These are phyloP conservation scores for Kradibia gibbosae DNA, from an alignment of 1,140 invertebrate species.

Conservation along the genomic window DNA sequence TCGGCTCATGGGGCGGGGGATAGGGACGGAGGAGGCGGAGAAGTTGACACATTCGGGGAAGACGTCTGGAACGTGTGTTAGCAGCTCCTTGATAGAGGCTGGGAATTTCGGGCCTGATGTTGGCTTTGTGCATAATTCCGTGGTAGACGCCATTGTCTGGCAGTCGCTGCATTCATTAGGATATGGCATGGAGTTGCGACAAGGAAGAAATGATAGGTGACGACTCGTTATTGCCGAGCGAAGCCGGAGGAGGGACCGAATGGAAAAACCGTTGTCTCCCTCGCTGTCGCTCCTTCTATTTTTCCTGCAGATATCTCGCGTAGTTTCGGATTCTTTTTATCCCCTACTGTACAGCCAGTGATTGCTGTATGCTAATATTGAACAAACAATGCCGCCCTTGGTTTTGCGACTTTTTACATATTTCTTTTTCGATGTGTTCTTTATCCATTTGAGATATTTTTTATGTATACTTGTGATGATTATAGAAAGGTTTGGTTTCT, in stretches of 20 bases:
- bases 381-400: background rate
- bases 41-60: too few species aligned
- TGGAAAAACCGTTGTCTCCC: background rate
- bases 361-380: background rate
- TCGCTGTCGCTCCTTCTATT: background rate
- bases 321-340: background rate
- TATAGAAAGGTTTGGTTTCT: too few species aligned
- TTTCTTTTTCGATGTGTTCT: background rate
- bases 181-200: background rate
- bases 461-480: too few species aligned
- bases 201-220: background rate
- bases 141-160: constrained; percentile 30
- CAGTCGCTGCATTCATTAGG: constrained; percentile 25
- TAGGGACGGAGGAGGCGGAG: background rate
- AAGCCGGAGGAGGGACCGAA: background rate
- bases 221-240: background rate
- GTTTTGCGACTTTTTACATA: background rate
- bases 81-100: background rate
- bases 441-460: background rate
- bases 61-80: background rate
- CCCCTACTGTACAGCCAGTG: background rate
- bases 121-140: constrained; percentile 33
- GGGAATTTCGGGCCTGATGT: background rate
- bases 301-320: background rate
- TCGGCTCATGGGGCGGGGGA: background rate